These are phyloP conservation scores for Myioborus melanocephalus DNA, from an alignment of 2,797 vertebrate genomes.

Conservation along the genomic window DNA sequence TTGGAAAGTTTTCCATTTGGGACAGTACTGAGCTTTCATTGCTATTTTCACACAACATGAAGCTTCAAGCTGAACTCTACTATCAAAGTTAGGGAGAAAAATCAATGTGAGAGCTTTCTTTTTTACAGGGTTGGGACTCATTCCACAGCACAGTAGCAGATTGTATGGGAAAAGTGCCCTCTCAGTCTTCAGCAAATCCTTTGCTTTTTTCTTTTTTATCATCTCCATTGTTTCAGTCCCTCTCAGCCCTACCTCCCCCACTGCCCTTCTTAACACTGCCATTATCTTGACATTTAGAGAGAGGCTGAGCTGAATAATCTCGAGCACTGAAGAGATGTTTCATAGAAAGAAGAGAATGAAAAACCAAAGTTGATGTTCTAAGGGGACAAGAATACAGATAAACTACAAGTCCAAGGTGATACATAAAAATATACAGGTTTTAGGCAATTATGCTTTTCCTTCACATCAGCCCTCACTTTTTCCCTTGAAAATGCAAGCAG, in stretches of 20 bases:
- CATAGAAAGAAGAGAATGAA: not conserved
- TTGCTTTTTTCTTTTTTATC: not conserved
- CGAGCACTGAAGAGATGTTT: not conserved
- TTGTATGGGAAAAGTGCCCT: not conserved
- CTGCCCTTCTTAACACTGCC: not conserved
- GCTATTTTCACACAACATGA: not conserved
- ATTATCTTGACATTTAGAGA: not conserved
- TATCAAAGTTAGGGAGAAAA: not conserved
- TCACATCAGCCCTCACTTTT: not conserved
- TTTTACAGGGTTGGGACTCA: not conserved
- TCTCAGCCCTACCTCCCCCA: not conserved
- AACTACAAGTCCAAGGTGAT: not conserved
- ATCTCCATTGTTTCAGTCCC: not conserved
- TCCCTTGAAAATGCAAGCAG: not conserved
- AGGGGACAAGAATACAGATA: not conserved
- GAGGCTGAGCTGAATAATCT: not conserved
- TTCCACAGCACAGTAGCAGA: not conserved
- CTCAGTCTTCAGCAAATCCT: not conserved
- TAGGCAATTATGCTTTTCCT: not conserved
- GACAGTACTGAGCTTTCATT: not conserved
- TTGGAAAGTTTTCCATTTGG: not conserved
- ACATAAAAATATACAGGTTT: not conserved
- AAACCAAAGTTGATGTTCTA: not conserved
- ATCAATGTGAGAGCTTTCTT: not conserved
- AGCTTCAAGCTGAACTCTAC: not conserved